Conservation (phyloP, 1,140 invertebrate species). For the Whitmania pigra region DNA sequence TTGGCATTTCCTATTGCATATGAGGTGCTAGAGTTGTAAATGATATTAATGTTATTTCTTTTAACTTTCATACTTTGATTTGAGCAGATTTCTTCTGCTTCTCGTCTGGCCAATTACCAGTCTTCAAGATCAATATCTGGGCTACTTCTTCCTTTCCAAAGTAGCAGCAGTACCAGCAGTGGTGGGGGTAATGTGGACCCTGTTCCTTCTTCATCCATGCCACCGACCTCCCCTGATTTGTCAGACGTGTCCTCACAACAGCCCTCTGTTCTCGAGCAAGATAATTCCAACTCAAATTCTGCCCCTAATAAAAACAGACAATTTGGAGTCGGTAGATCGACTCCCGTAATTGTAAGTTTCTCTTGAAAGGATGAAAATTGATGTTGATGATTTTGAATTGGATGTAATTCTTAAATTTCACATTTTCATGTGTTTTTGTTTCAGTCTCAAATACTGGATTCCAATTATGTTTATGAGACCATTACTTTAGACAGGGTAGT, state of each 20-base stretch:
- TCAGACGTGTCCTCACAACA: conserved; percentile 9
- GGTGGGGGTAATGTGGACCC: conserved; percentile 6
- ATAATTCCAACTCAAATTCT: neutral
- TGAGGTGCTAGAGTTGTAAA: neutral
- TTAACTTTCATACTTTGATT: neutral
- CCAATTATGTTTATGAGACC: conserved; percentile 10
- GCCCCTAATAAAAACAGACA: neutral
- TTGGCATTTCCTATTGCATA: conserved; percentile 13
- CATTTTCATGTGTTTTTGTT: neutral
- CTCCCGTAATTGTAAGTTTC: conserved; percentile 7
- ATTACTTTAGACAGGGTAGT: conserved; percentile 3
- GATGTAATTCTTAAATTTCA: neutral
- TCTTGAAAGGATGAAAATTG: neutral
- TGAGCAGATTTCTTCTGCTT: conserved; percentile 6
- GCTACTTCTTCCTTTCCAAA: conserved; percentile 2
- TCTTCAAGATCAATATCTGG: neutral
- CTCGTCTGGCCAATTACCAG: conserved; percentile 7
- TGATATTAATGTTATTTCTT: neutral
- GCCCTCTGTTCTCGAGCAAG: neutral
- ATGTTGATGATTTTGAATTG: neutral
- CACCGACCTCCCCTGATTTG: conserved; percentile 3
- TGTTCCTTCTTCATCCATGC: neutral
- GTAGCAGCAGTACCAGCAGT: neutral
- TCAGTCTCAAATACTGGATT: conserved; percentile 13
- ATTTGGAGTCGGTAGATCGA: neutral